These are phyloP conservation scores for Amazona guildingii DNA, from an alignment of 2,113 vertebrate genomes.

Conservation along the genomic window DNA sequence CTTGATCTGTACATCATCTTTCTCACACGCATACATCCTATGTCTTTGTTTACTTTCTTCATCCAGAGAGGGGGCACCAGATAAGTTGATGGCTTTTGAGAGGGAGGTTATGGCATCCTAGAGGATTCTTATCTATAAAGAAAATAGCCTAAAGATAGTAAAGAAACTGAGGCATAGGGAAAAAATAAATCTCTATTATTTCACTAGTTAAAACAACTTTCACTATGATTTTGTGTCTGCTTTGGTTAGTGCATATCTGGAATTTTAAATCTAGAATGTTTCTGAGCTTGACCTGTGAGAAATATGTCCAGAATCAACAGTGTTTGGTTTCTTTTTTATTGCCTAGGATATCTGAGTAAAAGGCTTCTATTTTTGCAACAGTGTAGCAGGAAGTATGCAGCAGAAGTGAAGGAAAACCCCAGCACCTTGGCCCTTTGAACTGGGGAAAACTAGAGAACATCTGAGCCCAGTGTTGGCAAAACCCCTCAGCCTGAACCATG, in stretches of 20 bases:
- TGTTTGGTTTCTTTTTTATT: neutral
- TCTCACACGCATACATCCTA: neutral
- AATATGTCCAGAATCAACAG: neutral
- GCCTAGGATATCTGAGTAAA: neutral
- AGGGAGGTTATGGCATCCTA: neutral
- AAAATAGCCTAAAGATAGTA: neutral
- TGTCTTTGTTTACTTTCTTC: neutral
- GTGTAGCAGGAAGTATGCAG: neutral
- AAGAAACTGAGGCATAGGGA: neutral
- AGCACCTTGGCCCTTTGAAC: neutral
- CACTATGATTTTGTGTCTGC: neutral
- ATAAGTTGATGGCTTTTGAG: neutral
- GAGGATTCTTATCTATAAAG: neutral
- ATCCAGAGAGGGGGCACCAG: neutral
- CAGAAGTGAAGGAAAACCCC: neutral
- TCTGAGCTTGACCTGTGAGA: neutral
- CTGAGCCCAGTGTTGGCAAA: rapidly evolving
- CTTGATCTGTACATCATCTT: neutral
- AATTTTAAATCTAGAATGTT: neutral
- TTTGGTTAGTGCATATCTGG: neutral
- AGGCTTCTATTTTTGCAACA: neutral
- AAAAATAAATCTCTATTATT: neutral
- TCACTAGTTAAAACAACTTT: neutral
- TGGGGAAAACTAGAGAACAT: neutral
- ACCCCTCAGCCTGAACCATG: neutral